Conservation (phyloP, 2,888 invertebrate genomes). For the Lepas anatifera region DNA sequence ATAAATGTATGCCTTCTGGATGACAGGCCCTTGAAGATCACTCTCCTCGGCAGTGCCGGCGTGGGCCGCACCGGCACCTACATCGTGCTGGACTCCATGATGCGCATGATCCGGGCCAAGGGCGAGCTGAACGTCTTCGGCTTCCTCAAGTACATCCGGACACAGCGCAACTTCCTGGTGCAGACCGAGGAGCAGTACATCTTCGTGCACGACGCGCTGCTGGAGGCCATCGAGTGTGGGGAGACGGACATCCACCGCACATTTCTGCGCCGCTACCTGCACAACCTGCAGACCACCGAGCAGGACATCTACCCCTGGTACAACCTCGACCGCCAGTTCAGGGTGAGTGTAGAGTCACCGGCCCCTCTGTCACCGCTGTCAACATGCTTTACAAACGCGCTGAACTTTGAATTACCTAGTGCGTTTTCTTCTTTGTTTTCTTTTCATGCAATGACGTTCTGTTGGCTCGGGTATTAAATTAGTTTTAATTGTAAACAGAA, state of each 20-base stretch:
- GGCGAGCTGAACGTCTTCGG: conserved; percentile 81
- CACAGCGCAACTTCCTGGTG: conserved; percentile 89
- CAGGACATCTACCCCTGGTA: conserved; percentile 27
- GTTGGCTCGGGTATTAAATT: too few species aligned
- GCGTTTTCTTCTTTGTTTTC: too few species aligned
- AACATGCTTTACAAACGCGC: too few species aligned
- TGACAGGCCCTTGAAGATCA: too few species aligned
- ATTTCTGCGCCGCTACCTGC: conserved; percentile 39
- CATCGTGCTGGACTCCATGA: conserved; percentile 89
- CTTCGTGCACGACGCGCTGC: conserved; percentile 90
- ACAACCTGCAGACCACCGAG: conserved; percentile 33
- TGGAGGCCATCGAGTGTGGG: conserved; percentile 82
- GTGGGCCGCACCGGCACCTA: conserved; percentile 94
- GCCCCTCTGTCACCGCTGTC: too few species aligned
- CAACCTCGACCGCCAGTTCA: conserved; percentile 55
- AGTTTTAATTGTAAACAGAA: too few species aligned
- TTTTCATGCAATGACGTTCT: too few species aligned
- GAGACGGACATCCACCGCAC: conserved; percentile 59
- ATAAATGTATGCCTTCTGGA: too few species aligned
- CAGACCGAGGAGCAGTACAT: conserved; percentile 99
- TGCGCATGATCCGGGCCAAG: conserved; percentile 75
- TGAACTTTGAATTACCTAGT: too few species aligned
- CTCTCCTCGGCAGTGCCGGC: conserved; percentile 67
- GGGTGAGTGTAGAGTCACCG: too few species aligned
- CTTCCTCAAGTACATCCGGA: conserved; percentile 85